phyloP scores from a whole-genome alignment of 2,113 vertebrate genomes.

The Poeciliopsis turrubarensis region DNA sequence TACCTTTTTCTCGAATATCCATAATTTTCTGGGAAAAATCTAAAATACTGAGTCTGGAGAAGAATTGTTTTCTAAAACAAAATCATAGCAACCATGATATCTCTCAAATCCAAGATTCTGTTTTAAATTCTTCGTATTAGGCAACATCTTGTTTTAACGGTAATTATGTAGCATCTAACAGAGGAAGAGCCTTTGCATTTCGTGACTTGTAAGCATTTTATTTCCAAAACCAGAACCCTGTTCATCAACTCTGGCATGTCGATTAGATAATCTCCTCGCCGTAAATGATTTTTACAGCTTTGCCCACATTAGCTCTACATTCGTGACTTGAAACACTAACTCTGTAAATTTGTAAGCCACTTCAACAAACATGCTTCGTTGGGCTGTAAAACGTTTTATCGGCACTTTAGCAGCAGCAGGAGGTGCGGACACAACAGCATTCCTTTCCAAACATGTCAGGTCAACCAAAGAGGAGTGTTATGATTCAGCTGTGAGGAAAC shows the following conservation, averaged over 20 bases:
- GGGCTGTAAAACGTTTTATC: conserved; percentile 82
- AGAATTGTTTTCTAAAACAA: no score
- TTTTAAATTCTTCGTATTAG: not conserved
- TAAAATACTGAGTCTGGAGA: no score
- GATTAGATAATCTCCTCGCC: conserved; percentile 57
- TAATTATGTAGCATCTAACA: not conserved
- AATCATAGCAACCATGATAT: no score
- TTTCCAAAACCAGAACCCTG: conserved; percentile 46
- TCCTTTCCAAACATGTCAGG: conserved; percentile 82
- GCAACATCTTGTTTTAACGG: not conserved
- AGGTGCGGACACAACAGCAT: conserved; percentile 78
- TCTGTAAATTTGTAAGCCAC: conserved; percentile 79
- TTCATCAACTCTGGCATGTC: conserved; percentile 58
- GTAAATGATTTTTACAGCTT: conserved; percentile 67
- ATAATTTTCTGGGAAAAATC: no score
- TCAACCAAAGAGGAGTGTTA: conserved; percentile 66
- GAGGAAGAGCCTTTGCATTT: conserved; percentile 27
- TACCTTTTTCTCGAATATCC: no score
- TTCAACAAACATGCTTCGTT: conserved; percentile 81
- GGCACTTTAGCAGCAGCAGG: conserved; percentile 80
- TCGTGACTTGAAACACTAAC: conserved; percentile 84
- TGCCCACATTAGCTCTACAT: conserved; percentile 71
- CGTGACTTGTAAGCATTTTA: conserved; percentile 67
- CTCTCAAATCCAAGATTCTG: no score
- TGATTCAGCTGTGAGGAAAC: conserved; percentile 52